Evolutionary conservation across 2,888 invertebrate genomes (phyloP), one percentile per base, ranked within the genome.

Genomic region (Polydrusus cervinus): DNA sequence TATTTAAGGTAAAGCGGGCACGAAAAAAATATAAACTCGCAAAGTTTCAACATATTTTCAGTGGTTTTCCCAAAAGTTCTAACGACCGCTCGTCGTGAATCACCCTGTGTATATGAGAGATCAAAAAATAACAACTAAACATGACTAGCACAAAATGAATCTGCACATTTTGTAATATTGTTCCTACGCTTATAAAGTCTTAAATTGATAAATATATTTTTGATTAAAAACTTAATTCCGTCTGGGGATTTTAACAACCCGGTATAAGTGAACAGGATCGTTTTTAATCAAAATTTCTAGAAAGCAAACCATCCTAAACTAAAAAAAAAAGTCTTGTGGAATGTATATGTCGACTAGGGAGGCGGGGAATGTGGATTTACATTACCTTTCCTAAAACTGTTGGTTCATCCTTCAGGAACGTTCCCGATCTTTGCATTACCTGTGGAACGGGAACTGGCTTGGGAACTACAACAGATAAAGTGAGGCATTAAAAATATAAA

Each of bases 331-430:
- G 75, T 75, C 51, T 75, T 66, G 16, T 20, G 75, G 75, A 73
- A 73, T 73, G 73, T 73, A 18, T 73, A 18, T 18, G 47, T 40
- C 34, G 73, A 75, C 75, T 75, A 75, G 70, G 65, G 25, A 64
- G 38, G 38, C 14, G 34, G 43, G 75, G 75, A 75, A 75, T 75
- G 75, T 60, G 43, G 18, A 65, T 20, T 80, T 80, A 83, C 45
- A 80, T 79, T 18, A 85, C 81, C 80, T 89, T 90, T 70, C 89
- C 89, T 76, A 91, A 85, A 83, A 91, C 88, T 18, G 92, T 93
- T 0, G 93, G 93, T 85, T 93, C 93, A 79, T 94, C 94, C 85
- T 93, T 93, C 16, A 93, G 86, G 83, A 94, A 94, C 0, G 94
- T 94, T 16, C 92, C 92, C 0, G 94, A 94, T 55, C 94, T 89